Conservation (phyloP, 2,797 vertebrate genomes). For the Crax fasciolata region DNA sequence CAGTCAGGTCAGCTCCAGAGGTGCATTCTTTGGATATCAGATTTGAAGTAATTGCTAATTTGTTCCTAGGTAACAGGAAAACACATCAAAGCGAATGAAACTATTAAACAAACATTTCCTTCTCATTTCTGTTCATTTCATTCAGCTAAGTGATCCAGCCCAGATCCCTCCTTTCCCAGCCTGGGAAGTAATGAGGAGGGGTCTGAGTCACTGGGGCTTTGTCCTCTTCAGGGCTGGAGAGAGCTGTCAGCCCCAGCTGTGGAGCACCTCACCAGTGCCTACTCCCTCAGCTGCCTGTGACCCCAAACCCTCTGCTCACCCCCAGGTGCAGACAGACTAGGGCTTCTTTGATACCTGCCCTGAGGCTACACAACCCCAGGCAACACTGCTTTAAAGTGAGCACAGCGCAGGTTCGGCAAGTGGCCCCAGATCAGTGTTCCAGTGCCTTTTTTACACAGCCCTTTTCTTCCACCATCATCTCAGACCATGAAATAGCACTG, state of each 20-base stretch:
- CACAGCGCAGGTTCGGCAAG: neutral
- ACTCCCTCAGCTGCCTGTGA: neutral
- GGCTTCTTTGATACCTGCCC: neutral
- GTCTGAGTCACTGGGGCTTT: neutral
- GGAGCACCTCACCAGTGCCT: neutral
- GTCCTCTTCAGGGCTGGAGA: neutral
- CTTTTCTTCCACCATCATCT: neutral
- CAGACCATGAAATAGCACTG: neutral
- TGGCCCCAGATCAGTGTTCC: neutral
- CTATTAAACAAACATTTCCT: neutral
- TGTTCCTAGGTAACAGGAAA: slow-evolving; percentile 39
- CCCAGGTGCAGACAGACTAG: neutral
- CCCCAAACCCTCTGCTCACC: neutral
- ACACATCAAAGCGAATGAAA: neutral
- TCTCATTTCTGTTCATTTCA: neutral
- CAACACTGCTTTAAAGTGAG: neutral
- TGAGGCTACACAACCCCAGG: neutral
- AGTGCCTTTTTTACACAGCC: neutral
- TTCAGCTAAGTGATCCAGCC: neutral
- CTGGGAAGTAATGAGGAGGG: neutral
- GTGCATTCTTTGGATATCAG: slow-evolving; percentile 27
- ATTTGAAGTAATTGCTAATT: slow-evolving; percentile 28
- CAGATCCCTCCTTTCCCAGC: neutral
- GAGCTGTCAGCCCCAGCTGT: neutral
- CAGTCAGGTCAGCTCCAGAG: neutral